phyloP scores from a whole-genome alignment of 2,888 invertebrate species.

The Polyommatus icarus region DNA sequence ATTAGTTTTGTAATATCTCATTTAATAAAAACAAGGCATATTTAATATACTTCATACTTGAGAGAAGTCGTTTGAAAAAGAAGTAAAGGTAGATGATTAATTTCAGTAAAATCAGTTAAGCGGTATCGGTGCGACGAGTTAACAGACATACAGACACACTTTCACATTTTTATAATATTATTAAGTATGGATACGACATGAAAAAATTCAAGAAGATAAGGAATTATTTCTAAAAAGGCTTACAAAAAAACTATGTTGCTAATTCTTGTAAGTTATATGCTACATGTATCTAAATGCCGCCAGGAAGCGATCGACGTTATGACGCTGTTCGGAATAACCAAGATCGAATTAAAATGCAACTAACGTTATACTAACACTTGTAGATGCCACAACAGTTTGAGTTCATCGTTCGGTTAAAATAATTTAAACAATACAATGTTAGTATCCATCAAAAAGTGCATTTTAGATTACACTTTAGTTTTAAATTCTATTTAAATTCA shows the following conservation, averaged over 20 bases:
- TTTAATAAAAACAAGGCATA: background rate
- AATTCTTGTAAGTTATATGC: too few species aligned
- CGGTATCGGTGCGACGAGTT: too few species aligned
- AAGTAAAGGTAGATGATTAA: too few species aligned
- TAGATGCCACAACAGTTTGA: conserved; percentile 1
- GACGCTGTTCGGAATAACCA: conserved; percentile 48
- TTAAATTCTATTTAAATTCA: conserved; percentile 23
- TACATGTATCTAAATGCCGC: conserved; percentile 42
- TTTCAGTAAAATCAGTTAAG: too few species aligned
- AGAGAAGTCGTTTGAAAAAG: too few species aligned
- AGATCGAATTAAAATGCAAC: conserved; percentile 48
- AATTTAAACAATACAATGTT: conserved; percentile 26
- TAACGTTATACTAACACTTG: conserved; percentile 41
- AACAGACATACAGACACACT: too few species aligned
- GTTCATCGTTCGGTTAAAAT: conserved; percentile 52
- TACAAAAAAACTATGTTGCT: too few species aligned
- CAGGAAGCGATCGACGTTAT: conserved; percentile 58
- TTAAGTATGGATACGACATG: too few species aligned
- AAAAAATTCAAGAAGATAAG: too few species aligned
- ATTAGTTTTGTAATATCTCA: background rate
- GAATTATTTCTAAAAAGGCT: too few species aligned
- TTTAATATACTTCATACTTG: too few species aligned
- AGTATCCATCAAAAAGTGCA: conserved; percentile 8
- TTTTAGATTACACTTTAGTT: conserved; percentile 25
- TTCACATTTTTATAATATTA: too few species aligned